Base-by-base conservation (phyloP, 2,113 vertebrate genomes). In the Phylloscopus whistleri region DNA sequence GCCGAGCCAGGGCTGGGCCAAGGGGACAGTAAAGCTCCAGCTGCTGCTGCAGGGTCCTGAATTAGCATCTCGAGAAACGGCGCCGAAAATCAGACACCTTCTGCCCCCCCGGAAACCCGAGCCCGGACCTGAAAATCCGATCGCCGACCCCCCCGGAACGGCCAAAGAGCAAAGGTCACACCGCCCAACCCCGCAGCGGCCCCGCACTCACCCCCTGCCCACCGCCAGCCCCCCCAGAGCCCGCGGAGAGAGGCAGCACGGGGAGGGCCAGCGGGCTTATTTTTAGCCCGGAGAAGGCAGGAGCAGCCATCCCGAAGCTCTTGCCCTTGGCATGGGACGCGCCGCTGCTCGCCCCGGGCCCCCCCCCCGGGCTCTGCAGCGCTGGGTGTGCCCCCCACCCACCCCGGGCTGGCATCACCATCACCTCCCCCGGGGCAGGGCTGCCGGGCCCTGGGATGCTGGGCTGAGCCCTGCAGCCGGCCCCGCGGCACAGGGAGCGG, bases 251-350 rank as follows among this genome's bases (percentile, higher is more conserved):
- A 67, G 41, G 44, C 87, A 80, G 74, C 33, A 23, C 28, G 1
- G 2, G 0, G 20, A 91, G 81, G 92, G 86, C 83, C 89, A 67
- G 64, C 1, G 0, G 0, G 83, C 68, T 95, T 97, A 96, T 97
- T 97, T 97, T 97, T 97, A 97, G 95, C 81, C 67, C 1, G 20
- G 55, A 69, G 68, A 90, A 91, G 49, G 62, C 93, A 78, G 39
- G 41, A 92, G 66, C 59, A 59, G 62, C 72, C 59, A 63, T 64
- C 60, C n/a, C 4, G 6, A 27, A n/a, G n/a, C 46, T 62, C 90
- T 59, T 28, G 48, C 82, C 82, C 90, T 79, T 95, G 88, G 88
- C 93, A 7, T 13, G 3, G 62, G 23, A 75, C 41, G 0, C 10
- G 4, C 44, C 20, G 93, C 90, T 72, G 35, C 9, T 63, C 62